Conservation (phyloP, 2,888 invertebrate genomes). For the Lycaena phlaeas region DNA sequence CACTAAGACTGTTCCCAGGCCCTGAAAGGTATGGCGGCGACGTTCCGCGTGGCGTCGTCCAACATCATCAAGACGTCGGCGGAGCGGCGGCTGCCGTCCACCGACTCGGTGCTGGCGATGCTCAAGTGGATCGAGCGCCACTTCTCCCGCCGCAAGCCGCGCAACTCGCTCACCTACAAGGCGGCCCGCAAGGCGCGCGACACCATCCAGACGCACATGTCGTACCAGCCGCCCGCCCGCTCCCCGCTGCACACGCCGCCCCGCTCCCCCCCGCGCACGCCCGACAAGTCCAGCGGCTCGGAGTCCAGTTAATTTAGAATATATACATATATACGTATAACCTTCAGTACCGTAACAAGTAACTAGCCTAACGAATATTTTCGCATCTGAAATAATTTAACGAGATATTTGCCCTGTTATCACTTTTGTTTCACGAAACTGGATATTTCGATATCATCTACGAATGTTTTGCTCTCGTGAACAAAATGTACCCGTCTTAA, state of each 20-base stretch:
- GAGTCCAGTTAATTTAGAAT: slow-evolving; percentile 63
- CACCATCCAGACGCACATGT: slow-evolving; percentile 85
- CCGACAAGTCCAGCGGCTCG: slow-evolving; percentile 47
- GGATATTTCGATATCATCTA: too few relatives aligned
- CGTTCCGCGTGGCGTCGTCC: slow-evolving; percentile 90
- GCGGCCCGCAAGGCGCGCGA: slow-evolving; percentile 75
- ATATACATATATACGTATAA: too few relatives aligned
- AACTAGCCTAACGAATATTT: too few relatives aligned
- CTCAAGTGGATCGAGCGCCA: slow-evolving; percentile 92
- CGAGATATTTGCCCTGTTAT: too few relatives aligned
- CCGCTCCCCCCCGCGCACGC: slow-evolving; percentile 30
- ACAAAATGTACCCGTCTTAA: too few relatives aligned
- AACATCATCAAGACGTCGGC: slow-evolving; percentile 89
- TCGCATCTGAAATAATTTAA: too few relatives aligned
- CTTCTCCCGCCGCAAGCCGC: slow-evolving; percentile 83
- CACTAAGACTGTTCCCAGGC: slow-evolving; percentile 77
- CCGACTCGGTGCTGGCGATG: slow-evolving; percentile 91
- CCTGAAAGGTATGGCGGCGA: slow-evolving; percentile 93
- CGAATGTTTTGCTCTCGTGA: too few relatives aligned
- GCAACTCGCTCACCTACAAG: slow-evolving; percentile 77
- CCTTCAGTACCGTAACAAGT: too few relatives aligned
- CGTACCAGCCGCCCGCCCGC: slow-evolving; percentile 64
- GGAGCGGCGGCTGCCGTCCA: slow-evolving; percentile 88
- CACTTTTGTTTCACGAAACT: too few relatives aligned
- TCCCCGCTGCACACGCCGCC: slow-evolving; percentile 51